Evolutionary conservation across 2,888 invertebrate species (phyloP), one percentile per base, ranked within the genome.

Genomic region (Danaus chrysippus): DNA sequence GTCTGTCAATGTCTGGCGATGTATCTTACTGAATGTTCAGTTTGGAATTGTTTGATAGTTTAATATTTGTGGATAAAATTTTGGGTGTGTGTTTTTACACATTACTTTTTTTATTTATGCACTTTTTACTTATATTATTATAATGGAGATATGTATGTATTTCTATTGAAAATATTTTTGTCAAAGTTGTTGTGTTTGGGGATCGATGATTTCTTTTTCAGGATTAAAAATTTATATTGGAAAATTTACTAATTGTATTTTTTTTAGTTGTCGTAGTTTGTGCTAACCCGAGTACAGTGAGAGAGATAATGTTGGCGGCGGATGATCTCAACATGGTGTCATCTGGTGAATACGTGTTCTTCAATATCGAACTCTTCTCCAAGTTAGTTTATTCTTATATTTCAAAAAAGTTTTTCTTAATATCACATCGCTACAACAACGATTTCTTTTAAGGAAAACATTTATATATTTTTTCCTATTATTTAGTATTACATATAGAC

Each of bases 271-370:
- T 99, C 72, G 95, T 98, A 69, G 94, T 99, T 78, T 99, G 99
- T 79, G 98, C 98, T 0, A 97, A 96, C 75, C 96, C 96, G 0
- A 93, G 93, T 68, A 96, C 96, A 2, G 96, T 99, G 54, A 92
- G 99, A 61, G 95, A 98, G 80, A 97, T 99, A 71, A 94, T 99
- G 92, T 87, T 99, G 75, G 97, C 97, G 9, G 99, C 99, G 1
- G 96, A 98, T 73, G 96, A 97, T 69, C 92, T 99, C 68, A 96
- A 97, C 74, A 99, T 99, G 97, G 96, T 98, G 70, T 95, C 96
- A 62, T 96, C 96, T 64, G 99, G 99, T 9, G 99, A 99, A 91
- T 99, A 99, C 86, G 97, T 98, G 59, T 98, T 99, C 92, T 97
- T 99, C 91, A 99, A 98, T 87, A 97, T 99, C 75, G 98, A 99